Evolutionary conservation across 2,888 invertebrate genomes (phyloP).

Genomic region (Creontiades dilutus): DNA sequence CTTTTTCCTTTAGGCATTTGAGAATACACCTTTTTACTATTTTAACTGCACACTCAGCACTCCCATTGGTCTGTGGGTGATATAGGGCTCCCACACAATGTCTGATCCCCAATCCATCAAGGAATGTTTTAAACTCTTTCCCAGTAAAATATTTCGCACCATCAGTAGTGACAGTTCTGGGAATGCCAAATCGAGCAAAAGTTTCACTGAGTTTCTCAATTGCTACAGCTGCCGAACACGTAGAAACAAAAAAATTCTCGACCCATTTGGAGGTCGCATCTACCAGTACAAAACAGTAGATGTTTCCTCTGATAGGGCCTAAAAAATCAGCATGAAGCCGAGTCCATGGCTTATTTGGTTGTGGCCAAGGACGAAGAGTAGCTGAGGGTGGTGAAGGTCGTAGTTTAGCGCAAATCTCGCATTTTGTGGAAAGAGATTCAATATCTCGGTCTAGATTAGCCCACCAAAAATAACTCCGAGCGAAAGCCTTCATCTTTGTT

Average conservation of each 20-base stretch:
- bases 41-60: neutral
- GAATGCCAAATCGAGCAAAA: neutral
- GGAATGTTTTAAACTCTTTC: neutral
- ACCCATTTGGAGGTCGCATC: neutral
- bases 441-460: too few species aligned
- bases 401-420: too few species aligned
- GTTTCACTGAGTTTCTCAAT: neutral
- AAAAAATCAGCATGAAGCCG: neutral
- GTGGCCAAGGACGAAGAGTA: too few species aligned
- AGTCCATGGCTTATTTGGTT: too few species aligned
- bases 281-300: neutral
- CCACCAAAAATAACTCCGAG: too few species aligned
- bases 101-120: neutral
- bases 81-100: neutral
- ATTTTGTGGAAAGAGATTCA: too few species aligned
- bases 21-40: neutral
- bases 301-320: neutral
- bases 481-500: too few species aligned
- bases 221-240: neutral
- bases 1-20: neutral
- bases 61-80: neutral
- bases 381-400: too few species aligned
- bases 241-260: conserved; percentile 1
- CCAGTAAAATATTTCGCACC: neutral
- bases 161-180: neutral